Evolutionary conservation across 2,888 invertebrate genomes (phyloP), one percentile per base, ranked within the genome.

Genomic region (Venusia cambrica): DNA sequence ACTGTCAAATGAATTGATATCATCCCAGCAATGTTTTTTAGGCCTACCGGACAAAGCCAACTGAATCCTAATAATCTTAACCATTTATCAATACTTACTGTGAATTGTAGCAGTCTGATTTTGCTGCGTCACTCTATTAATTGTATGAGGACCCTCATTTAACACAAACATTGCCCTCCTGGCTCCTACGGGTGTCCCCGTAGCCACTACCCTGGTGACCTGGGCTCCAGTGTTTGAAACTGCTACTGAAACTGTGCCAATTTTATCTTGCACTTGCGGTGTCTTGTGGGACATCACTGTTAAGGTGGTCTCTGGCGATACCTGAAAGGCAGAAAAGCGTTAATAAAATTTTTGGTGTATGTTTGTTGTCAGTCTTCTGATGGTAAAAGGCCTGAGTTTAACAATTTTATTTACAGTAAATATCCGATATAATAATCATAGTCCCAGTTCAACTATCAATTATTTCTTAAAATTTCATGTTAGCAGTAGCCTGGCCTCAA

Each of bases 281-380:
- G 84, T 72, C 57, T 88, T 88, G 41, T 87, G 85, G 17, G 87
- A 79, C 81, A 87, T 87, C 18, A 88, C 87, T 28, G 88, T 88
- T 33, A 88, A 45, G 7, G 87, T 88, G 27, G 88, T 88, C 49
- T 88, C 88, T 17, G 88, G 85, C 2, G 88, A 85, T 7, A 87
- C 78, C 88, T 88, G 65, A 3, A 73, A 73, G 24, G 7, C 8
- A 10, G 10, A 20, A 4, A 15, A 10, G 10, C n/a, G n/a, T n/a
- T n/a, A n/a, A n/a, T n/a, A n/a, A n/a, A n/a, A n/a, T n/a, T n/a
- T n/a, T n/a, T n/a, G n/a, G n/a, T n/a, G n/a, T n/a, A n/a, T n/a
- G n/a, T n/a, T n/a, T n/a, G n/a, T n/a, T n/a, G n/a, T n/a, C n/a
- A n/a, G n/a, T n/a, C n/a, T n/a, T n/a, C n/a, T n/a, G n/a, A n/a